phyloP scores from a whole-genome alignment of 2,797 vertebrate genomes.

The Sorex maritimensis region DNA sequence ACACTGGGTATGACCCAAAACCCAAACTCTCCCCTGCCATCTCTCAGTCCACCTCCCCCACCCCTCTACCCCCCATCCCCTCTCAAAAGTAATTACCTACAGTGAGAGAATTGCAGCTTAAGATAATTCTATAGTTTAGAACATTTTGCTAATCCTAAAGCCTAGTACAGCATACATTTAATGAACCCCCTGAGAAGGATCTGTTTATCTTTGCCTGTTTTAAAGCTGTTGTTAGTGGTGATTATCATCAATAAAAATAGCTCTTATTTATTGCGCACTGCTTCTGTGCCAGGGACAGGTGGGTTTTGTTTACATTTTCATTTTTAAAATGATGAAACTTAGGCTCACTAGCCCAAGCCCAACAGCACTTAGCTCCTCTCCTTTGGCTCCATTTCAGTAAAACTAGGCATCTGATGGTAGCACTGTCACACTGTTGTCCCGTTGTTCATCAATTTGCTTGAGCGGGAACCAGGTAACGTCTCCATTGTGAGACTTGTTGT shows the following conservation, averaged over 20 bases:
- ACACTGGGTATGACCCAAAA: too few relatives aligned
- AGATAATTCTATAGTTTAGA: background rate
- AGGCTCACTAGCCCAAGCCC: background rate
- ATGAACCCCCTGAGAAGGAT: background rate
- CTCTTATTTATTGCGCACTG: background rate
- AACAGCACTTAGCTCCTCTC: background rate
- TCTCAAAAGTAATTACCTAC: too few relatives aligned
- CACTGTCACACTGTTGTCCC: too few relatives aligned
- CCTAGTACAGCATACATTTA: background rate
- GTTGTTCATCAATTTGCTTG: too few relatives aligned
- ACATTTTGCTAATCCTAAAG: background rate
- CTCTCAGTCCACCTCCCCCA: too few relatives aligned
- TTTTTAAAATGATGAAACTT: conserved; percentile 29
- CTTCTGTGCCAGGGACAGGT: background rate
- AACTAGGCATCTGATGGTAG: background rate
- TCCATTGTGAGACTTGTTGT: too few relatives aligned
- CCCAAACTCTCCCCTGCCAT: too few relatives aligned
- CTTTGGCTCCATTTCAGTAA: background rate
- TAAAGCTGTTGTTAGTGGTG: background rate
- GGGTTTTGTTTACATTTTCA: background rate
- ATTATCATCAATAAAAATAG: background rate
- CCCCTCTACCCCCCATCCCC: too few relatives aligned
- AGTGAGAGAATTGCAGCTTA: conserved; percentile 1
- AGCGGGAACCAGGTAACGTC: too few relatives aligned
- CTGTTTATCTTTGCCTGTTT: background rate